phyloP scores from a whole-genome alignment of 2,113 vertebrate genomes.

The Tylochromis polylepis region DNA sequence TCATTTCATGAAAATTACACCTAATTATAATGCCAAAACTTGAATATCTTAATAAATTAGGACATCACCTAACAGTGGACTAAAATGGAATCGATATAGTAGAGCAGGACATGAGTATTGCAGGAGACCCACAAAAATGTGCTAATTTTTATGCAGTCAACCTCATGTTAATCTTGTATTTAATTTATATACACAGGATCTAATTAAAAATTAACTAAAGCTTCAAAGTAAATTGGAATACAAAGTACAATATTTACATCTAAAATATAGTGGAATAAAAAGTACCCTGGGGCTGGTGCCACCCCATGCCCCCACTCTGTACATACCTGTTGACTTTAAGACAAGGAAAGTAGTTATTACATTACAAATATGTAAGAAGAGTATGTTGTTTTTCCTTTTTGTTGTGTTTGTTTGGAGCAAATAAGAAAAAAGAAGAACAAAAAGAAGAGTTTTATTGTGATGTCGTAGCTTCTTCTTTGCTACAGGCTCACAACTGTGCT shows the following conservation, averaged over 20 bases:
- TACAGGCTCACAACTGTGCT: not conserved
- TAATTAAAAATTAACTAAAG: not conserved
- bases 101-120: not conserved
- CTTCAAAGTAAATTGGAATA: not conserved
- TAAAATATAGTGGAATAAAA: not conserved
- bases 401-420: not conserved
- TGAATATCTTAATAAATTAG: not conserved
- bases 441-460: not conserved
- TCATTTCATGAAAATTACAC: not conserved
- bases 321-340: not conserved
- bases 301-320: not conserved
- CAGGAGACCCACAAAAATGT: not conserved
- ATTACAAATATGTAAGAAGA: not conserved
- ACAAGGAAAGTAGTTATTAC: not conserved
- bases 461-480: not conserved
- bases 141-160: not conserved
- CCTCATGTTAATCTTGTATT: not conserved
- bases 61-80: not conserved
- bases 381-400: not conserved
- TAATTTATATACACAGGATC: not conserved
- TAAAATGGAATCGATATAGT: not conserved
- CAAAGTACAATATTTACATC: not conserved
- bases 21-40: not conserved
- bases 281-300: not conserved
- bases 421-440: not conserved